phyloP scores from a whole-genome alignment of 2,797 vertebrate species.

The Loriculus beryllinus region DNA sequence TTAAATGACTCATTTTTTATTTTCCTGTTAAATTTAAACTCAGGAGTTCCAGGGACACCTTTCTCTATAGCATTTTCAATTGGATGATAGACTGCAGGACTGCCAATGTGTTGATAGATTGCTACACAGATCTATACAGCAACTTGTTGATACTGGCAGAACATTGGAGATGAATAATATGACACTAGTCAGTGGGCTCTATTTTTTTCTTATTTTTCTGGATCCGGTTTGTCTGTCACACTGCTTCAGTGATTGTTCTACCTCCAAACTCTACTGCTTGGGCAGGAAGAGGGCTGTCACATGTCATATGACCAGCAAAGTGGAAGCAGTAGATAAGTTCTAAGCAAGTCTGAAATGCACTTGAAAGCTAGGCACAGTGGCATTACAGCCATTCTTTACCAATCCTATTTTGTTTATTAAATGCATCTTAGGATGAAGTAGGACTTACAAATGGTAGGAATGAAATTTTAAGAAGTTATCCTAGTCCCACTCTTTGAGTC shows the following conservation, averaged over 20 bases:
- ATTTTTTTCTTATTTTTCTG: slow-evolving; percentile 8
- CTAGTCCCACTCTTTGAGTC: not conserved
- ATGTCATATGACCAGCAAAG: not conserved
- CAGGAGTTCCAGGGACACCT: not conserved
- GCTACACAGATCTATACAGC: not conserved
- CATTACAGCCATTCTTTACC: not conserved
- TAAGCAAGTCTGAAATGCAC: not conserved
- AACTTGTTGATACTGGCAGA: not conserved
- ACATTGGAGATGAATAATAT: not conserved
- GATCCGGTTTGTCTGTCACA: not conserved
- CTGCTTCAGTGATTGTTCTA: not conserved
- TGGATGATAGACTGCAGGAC: not conserved
- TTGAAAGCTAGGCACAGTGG: not conserved
- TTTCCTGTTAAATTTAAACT: not conserved
- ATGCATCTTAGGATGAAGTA: not conserved
- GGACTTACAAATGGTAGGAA: not conserved
- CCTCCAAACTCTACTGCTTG: not conserved
- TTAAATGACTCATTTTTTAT: not conserved
- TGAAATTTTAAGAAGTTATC: not conserved
- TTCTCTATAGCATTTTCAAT: not conserved
- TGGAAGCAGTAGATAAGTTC: not conserved
- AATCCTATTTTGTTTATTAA: not conserved
- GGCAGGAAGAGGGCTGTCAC: not conserved
- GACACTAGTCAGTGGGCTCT: not conserved
- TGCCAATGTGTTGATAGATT: not conserved